Percentiles rank a stretch among this genome's conserved stretches.
phyloP scores from a whole-genome alignment of 2,797 vertebrate genomes.

The Danio tinwini region DNA sequence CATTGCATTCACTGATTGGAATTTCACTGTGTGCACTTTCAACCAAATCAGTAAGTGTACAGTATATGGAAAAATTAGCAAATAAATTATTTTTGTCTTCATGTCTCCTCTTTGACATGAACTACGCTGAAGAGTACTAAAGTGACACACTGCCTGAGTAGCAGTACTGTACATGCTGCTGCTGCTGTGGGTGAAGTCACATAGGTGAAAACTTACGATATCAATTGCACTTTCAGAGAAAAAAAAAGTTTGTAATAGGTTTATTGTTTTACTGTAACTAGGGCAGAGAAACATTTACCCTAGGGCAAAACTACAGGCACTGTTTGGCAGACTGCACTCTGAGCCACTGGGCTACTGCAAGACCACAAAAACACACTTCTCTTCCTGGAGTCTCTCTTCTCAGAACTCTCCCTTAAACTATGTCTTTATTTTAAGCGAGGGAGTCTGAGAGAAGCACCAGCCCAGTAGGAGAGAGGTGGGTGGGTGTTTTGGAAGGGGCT shows the following conservation, averaged over 20 bases:
- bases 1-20: not conserved
- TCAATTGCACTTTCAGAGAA: slow-evolving; percentile 49
- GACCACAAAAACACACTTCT: slow-evolving; percentile 48
- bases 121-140: not conserved
- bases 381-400: slow-evolving; percentile 31
- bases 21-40: slow-evolving; percentile 31
- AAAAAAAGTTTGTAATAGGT: slow-evolving; percentile 35
- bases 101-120: slow-evolving; percentile 7
- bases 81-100: slow-evolving; percentile 19
- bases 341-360: slow-evolving; percentile 65
- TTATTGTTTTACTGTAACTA: slow-evolving; percentile 38
- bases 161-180: slow-evolving; percentile 16
- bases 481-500: slow-evolving; percentile 58
- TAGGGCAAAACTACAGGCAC: slow-evolving; percentile 46
- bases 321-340: slow-evolving; percentile 67
- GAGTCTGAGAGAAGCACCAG: slow-evolving; percentile 23
- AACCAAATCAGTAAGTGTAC: slow-evolving; percentile 32
- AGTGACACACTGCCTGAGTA: slow-evolving; percentile 34
- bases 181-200: slow-evolving; percentile 34
- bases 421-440: slow-evolving; percentile 22
- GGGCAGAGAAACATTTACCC: slow-evolving; percentile 43
- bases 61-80: slow-evolving; percentile 26
- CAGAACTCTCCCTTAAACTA: slow-evolving; percentile 2
- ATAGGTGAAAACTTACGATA: slow-evolving; percentile 35
- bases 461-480: slow-evolving; percentile 57